Conservation (phyloP, 2,888 invertebrate genomes). For the Drosophila rubida region DNA sequence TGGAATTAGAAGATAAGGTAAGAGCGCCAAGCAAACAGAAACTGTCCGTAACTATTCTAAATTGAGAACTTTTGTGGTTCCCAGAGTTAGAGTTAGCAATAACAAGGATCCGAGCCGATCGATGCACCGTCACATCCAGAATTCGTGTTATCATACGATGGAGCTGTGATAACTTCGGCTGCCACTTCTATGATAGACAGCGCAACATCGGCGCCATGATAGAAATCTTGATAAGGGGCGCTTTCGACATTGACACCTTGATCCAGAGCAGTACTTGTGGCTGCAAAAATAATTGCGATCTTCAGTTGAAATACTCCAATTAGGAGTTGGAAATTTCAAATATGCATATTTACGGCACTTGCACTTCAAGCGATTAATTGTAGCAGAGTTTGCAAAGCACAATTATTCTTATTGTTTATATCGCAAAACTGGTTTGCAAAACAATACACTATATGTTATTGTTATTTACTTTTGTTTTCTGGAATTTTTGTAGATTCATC, state of each 20-base stretch:
- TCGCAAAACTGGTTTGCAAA: too few species aligned
- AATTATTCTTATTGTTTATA: too few species aligned
- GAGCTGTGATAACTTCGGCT: neutral
- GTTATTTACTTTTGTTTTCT: too few species aligned
- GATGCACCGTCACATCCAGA: slow-evolving; percentile 11
- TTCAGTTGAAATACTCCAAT: neutral
- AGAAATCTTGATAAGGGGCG: too few species aligned
- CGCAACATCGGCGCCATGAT: neutral
- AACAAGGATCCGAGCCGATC: neutral
- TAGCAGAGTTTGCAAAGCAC: too few species aligned
- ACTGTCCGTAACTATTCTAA: too few species aligned
- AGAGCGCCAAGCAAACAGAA: too few species aligned
- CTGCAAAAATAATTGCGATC: slow-evolving; percentile 2
- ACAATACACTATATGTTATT: too few species aligned
- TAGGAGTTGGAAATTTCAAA: neutral
- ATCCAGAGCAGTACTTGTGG: neutral
- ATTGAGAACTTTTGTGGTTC: too few species aligned
- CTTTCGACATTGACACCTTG: neutral
- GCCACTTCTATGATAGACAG: neutral
- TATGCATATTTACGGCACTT: neutral
- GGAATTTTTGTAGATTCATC: too few species aligned
- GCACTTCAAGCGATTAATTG: too few species aligned
- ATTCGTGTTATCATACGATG: neutral
- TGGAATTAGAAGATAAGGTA: too few species aligned
- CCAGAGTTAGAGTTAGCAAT: neutral